Evolutionary conservation across 37 sponge, comb jelly and placozoan species (phyloP).

Genomic region (Axinella damicornis): DNA sequence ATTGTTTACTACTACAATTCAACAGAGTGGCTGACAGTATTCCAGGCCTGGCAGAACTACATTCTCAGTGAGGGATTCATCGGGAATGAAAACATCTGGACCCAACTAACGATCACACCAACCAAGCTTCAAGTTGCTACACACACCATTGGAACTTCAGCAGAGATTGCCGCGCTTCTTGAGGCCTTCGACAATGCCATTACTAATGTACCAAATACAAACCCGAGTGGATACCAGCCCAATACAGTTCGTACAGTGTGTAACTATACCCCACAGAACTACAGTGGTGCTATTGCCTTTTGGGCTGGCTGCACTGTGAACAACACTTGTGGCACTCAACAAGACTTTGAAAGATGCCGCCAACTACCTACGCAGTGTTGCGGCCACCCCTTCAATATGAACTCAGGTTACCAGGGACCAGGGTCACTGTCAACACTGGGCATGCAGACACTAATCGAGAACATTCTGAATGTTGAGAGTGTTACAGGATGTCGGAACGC

Average conservation of each 20-base stretch:
- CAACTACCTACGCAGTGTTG: background rate
- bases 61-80: background rate
- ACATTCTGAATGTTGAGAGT: background rate
- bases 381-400: slow-evolving; percentile 2
- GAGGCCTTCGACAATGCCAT: background rate
- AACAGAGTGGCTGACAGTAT: background rate
- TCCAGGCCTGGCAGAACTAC: background rate
- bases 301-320: background rate
- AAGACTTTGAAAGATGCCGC: background rate
- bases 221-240: background rate
- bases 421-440: background rate
- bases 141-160: background rate
- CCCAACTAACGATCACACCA: background rate
- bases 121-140: background rate
- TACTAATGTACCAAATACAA: background rate
- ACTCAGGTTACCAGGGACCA: slow-evolving; percentile 7
- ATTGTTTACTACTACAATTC: slow-evolving; percentile 1
- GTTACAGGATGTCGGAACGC: background rate
- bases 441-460: background rate
- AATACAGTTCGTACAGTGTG: background rate
- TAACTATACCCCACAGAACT: background rate
- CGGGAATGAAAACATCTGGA: background rate
- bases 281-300: background rate
- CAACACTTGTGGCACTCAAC: background rate
- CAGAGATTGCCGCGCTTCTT: background rate